These are phyloP conservation scores for Aselliscus stoliczkanus DNA, from an alignment of 2,797 vertebrate genomes.

Conservation along the genomic window DNA sequence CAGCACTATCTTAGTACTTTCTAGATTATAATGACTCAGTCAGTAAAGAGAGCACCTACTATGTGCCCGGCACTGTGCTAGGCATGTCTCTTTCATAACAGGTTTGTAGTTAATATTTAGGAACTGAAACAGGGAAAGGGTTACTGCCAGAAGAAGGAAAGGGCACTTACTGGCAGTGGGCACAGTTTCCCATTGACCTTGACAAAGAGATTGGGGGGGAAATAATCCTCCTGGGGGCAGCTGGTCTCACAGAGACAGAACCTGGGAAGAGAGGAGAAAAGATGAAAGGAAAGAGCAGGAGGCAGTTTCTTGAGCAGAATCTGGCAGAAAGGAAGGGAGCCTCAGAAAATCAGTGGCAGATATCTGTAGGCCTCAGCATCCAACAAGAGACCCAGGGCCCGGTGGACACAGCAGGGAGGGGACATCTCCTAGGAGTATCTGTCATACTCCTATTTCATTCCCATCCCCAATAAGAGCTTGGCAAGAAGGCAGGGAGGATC, in stretches of 20 bases:
- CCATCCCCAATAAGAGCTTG: not conserved
- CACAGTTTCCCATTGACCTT: constrained; percentile 86
- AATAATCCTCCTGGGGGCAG: constrained; percentile 85
- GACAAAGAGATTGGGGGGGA: constrained; percentile 85
- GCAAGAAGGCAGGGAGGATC: not conserved
- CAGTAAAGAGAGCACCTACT: not conserved
- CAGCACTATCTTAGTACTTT: not conserved
- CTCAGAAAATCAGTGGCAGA: not conserved
- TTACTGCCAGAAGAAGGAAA: not conserved
- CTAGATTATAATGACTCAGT: not conserved
- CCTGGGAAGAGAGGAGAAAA: constrained; percentile 65
- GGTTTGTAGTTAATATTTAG: not conserved
- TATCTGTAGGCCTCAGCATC: not conserved
- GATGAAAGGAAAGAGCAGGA: not conserved
- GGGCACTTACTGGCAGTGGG: constrained; percentile 80
- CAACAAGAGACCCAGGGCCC: not conserved
- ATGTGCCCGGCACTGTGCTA: not conserved
- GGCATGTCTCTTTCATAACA: not conserved
- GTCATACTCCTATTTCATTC: not conserved
- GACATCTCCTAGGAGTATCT: rapidly evolving
- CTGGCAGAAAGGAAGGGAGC: not conserved
- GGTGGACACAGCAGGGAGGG: not conserved
- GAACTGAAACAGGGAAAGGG: not conserved
- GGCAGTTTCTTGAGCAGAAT: not conserved
- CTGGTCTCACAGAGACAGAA: constrained; percentile 86